Conservation (phyloP, 2,113 vertebrate species). For the Dinomys branickii region DNA sequence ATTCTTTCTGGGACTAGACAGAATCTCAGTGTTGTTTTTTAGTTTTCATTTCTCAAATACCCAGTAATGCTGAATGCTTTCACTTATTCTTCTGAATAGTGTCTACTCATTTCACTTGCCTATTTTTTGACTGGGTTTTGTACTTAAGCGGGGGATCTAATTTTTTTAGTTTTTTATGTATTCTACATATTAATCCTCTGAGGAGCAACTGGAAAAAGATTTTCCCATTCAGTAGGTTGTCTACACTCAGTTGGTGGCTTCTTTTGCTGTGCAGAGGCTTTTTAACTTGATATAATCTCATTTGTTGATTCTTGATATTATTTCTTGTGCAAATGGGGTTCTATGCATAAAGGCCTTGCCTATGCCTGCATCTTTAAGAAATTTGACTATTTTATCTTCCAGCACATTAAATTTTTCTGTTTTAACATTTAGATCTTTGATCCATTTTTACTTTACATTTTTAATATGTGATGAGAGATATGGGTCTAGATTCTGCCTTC, state of each 20-base stretch:
- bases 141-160: neutral
- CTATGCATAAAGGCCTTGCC: neutral
- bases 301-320: neutral
- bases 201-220: neutral
- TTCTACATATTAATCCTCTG: neutral
- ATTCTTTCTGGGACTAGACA: neutral
- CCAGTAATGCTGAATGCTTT: neutral
- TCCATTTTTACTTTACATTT: neutral
- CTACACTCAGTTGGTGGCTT: neutral
- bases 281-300: neutral
- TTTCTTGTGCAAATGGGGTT: neutral
- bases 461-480: neutral
- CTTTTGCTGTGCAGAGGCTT: neutral
- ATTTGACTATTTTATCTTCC: neutral
- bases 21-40: neutral
- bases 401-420: neutral
- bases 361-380: neutral
- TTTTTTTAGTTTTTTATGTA: neutral
- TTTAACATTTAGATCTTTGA: neutral
- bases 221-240: neutral
- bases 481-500: neutral
- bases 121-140: neutral
- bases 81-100: neutral
- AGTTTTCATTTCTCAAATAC: neutral
- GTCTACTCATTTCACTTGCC: neutral